These are phyloP conservation scores for Deroplatys truncata DNA, from an alignment of 2,888 invertebrate genomes.

Conservation along the genomic window DNA sequence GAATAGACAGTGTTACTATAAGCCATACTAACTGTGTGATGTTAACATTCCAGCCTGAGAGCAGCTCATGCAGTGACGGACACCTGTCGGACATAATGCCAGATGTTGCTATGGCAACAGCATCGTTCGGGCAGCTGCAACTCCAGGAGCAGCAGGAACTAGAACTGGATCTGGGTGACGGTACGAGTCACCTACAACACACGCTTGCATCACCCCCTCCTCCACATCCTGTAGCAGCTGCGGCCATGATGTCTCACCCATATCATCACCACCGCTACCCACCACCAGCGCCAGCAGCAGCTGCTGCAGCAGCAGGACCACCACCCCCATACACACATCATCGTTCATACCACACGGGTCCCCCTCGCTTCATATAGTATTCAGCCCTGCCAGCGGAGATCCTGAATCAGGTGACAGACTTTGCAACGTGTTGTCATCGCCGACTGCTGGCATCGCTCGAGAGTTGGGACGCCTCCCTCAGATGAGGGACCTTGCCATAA, in stretches of 20 bases:
- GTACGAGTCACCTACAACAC: conserved; percentile 46
- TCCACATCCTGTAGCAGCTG: conserved; percentile 17
- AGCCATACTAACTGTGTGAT: too few relatives aligned
- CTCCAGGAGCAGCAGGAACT: conserved; percentile 51
- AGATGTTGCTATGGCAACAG: conserved; percentile 89
- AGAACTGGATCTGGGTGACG: conserved; percentile 83
- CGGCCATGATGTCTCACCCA: neutral
- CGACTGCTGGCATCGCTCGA: conserved; percentile 1
- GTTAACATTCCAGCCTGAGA: conserved; percentile 44
- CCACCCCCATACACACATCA: conserved; percentile 25
- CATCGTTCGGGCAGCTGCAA: conserved; percentile 65
- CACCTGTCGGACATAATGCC: conserved; percentile 81
- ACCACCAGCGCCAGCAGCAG: conserved; percentile 18
- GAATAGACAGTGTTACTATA: too few relatives aligned
- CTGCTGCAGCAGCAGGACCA: conserved; percentile 22
- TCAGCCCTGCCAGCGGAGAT: neutral
- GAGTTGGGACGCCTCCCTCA: conserved; percentile 7
- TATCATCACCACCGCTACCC: neutral
- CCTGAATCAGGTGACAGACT: conserved; percentile 10
- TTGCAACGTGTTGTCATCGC: conserved; percentile 6
- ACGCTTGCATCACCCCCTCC: conserved; percentile 22
- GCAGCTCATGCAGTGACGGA: conserved; percentile 61
- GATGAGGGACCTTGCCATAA: neutral
- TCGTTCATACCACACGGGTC: conserved; percentile 35
- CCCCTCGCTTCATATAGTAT: conserved; percentile 38